These are phyloP conservation scores for Myiagra hebetior DNA, from an alignment of 2,113 vertebrate species.

Conservation along the genomic window DNA sequence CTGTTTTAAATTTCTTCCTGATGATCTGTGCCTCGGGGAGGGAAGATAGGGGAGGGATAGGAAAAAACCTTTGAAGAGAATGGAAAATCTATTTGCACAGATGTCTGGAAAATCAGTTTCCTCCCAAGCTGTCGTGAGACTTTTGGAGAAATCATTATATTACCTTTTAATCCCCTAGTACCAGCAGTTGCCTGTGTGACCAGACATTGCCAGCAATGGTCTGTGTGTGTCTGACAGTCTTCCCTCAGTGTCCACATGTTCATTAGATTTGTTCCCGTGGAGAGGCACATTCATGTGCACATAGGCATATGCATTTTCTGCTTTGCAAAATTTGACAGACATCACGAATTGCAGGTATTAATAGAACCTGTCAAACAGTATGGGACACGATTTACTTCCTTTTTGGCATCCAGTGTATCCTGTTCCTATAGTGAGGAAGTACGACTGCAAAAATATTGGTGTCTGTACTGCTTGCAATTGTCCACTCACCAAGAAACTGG, in stretches of 20 bases:
- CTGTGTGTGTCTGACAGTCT: not conserved
- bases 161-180: conserved; percentile 21
- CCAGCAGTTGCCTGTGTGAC: not conserved
- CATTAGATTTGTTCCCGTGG: not conserved
- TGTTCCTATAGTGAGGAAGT: not conserved
- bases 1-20: not conserved
- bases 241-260: not conserved
- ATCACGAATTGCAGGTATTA: not conserved
- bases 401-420: not conserved
- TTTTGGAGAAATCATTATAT: conserved; percentile 32
- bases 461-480: not conserved
- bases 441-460: not conserved
- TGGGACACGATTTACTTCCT: not conserved
- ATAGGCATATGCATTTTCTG: not conserved
- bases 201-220: not conserved
- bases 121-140: not conserved
- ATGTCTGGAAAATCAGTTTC: conserved; percentile 54
- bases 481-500: not conserved
- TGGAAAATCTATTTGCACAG: conserved; percentile 34
- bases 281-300: not conserved
- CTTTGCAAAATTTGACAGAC: not conserved
- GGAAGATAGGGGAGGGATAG: not conserved
- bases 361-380: not conserved
- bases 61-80: conserved; percentile 24
- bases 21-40: not conserved